Base-by-base conservation (phyloP, 2,113 vertebrate species). In the Notechis scutatus region DNA sequence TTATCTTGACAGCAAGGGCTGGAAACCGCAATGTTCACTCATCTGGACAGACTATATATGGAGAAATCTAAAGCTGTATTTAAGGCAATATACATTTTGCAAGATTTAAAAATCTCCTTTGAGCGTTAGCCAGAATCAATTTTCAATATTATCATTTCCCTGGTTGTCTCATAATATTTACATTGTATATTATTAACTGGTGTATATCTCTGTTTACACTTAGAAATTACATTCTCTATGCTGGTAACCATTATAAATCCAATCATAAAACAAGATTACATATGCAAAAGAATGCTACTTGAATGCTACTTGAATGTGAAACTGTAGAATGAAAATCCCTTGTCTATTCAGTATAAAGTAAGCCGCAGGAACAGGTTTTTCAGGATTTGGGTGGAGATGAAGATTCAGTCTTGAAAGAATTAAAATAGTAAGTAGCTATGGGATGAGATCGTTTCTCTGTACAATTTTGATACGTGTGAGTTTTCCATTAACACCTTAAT, bases 341-440 rank as follows among this genome's bases (percentile, higher is more conserved):
- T 96, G 94, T 90, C 92, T 96, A 87, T 96, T 96, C 93, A 95
- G 96, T 97, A 95, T 96, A 94, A 95, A 95, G 96, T 92, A 95
- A 95, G 18, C 85, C 96, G 94, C 96, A 92, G 94, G 95, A 98
- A 98, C 97, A 97, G 94, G 97, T 96, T 97, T 97, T 97, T 96
- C 97, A 96, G 96, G 97, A 95, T 2, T 26, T 97, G 96, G 95
- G 94, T 0, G 96, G 96, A 94, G 95, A 89, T 81, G 74, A 94
- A 96, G 93, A 92, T 95, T 96, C 93, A 96, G 95, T 95, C 95
- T 96, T 96, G 94, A 96, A 97, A 91, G 95, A 96, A 96, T 90
- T 93, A 93, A 96, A 96, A 93, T 15, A 93, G 85, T 90, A 94
- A 94, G 64, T 92, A 92, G 39, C 8, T 81, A 29, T 52, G 94